Evolutionary conservation across 2,888 invertebrate species (phyloP), one percentile per base, ranked within the genome.

Genomic region (Polymixis flavicincta): DNA sequence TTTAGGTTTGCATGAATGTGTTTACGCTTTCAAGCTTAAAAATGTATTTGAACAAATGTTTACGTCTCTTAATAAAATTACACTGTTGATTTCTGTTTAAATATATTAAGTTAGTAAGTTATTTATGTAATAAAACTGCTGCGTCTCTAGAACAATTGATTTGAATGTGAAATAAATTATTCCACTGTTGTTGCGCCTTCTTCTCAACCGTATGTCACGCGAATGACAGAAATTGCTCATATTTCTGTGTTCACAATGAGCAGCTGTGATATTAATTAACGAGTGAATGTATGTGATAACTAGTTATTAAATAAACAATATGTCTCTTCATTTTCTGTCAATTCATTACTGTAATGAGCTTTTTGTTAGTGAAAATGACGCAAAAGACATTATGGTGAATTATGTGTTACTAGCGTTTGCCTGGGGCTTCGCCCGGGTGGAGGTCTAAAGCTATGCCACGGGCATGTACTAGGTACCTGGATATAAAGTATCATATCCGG

Each of bases 251-350:
- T 76, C 71, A 74, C 81, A 87, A 78, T 78, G 71, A 82, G 80
- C 70, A 79, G 83, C 83, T 75, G 76, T 78, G 28, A 82, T 83
- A 88, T 88, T 89, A 90, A 88, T 89, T 88, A 85, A 71, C 68
- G 25, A 72, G 71, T 75, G 71, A 73, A 71, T 77, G 76, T 85
- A 82, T 87, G 59, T 88, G 87, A 89, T 88, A 76, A 82, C 72
- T 61, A 57, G 78, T 72, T 86, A 88, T 90, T 87, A 87, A 85
- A 87, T 73, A 85, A 85, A 87, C 76, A 82, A 85, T 85, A 87
- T 80, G 72, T 74, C 63, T n/a, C n/a, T n/a, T n/a, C n/a, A n/a
- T n/a, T 60, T 37, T 71, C 66, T 60, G 67, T 64, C 25, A 57
- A 73, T 63, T 73, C 25, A 71, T 71, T 48, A 37, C 25, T 54